These are phyloP conservation scores for Caenorhabditis remanei DNA, from an alignment of 1,140 invertebrate genomes.

Conservation along the genomic window DNA sequence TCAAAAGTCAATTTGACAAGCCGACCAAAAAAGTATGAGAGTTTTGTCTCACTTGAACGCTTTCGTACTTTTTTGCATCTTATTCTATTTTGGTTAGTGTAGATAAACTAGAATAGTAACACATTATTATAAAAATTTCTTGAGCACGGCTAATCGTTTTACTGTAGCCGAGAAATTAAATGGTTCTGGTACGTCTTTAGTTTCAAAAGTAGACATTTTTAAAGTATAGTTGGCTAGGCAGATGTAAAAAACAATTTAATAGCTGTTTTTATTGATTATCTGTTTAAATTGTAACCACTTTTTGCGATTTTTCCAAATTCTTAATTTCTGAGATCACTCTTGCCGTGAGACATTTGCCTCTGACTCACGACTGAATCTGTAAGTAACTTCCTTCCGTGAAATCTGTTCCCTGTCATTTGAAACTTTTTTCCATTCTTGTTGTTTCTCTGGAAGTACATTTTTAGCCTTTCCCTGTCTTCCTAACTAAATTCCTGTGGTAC, in stretches of 20 bases:
- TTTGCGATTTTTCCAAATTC: too few relatives aligned
- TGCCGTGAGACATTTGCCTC: neutral
- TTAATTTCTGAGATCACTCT: neutral
- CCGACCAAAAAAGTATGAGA: neutral
- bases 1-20: neutral
- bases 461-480: neutral
- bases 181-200: too few relatives aligned
- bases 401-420: conserved; percentile 9
- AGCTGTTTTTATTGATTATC: too few relatives aligned
- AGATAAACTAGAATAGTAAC: too few relatives aligned
- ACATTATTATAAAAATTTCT: too few relatives aligned
- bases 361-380: neutral
- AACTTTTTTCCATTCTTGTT: neutral
- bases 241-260: too few relatives aligned
- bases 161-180: too few relatives aligned
- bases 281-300: too few relatives aligned
- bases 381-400: neutral
- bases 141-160: too few relatives aligned
- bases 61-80: neutral
- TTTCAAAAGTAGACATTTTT: too few relatives aligned
- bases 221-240: too few relatives aligned
- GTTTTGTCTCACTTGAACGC: neutral
- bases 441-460: neutral
- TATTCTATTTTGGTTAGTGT: neutral
- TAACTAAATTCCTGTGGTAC: neutral